Evolutionary conservation across 2,888 invertebrate species (phyloP).

Genomic region (Phymatocera aterrima): DNA sequence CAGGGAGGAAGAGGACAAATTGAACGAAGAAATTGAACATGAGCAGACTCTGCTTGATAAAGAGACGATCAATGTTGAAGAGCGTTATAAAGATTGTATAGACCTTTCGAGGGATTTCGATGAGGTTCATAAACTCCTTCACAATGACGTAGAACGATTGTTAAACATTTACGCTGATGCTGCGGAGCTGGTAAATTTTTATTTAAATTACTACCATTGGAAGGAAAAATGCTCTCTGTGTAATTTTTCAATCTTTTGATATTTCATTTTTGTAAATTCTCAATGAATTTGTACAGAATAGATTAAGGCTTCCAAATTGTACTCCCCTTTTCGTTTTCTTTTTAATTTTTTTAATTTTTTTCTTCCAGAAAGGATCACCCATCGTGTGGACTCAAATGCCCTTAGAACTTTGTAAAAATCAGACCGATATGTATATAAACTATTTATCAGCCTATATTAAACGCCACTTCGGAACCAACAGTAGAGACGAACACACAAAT

Average conservation of each 20-base stretch:
- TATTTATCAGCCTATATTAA: conserved; percentile 64
- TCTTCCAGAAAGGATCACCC: conserved; percentile 61
- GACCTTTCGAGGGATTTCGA: conserved; percentile 59
- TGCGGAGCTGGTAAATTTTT: conserved; percentile 61
- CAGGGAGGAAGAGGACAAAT: conserved; percentile 45
- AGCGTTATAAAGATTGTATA: conserved; percentile 57
- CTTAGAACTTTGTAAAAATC: conserved; percentile 65
- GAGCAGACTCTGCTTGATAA: conserved; percentile 55
- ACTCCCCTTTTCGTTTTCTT: background rate
- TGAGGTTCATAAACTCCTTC: conserved; percentile 20
- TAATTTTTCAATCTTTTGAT: background rate
- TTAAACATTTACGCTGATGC: conserved; percentile 63
- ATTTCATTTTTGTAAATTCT: background rate
- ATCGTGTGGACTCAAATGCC: conserved; percentile 70
- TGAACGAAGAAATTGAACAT: conserved; percentile 53
- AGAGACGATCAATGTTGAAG: conserved; percentile 57
- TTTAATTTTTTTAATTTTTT: background rate
- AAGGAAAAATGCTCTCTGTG: background rate
- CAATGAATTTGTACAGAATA: no score
- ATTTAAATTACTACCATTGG: no score
- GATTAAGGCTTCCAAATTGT: conserved; percentile 13
- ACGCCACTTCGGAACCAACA: conserved; percentile 58
- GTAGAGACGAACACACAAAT: conserved; percentile 49
- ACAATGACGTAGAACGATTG: conserved; percentile 59
- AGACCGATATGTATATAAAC: conserved; percentile 65